Evolutionary conservation across 92 coral and sea anemone genomes (phyloP), one percentile per base, ranked within the genome.

Genomic region (Phenganax stokvisi): DNA sequence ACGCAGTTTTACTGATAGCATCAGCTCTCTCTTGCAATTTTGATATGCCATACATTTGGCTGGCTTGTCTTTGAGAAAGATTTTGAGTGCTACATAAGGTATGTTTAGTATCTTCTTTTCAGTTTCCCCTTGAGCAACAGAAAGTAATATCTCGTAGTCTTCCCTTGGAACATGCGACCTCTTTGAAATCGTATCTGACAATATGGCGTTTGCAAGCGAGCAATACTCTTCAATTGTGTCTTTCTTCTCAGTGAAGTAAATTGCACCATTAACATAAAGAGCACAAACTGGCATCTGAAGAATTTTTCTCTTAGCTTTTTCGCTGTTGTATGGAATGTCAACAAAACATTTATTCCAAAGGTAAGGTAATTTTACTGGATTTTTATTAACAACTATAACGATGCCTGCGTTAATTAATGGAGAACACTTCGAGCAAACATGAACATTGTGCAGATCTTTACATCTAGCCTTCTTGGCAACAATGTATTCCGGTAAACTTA

Each of bases 391-490:
- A 12, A 61, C 67, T 61, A 28, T 37, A 37, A 37, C 4, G 1
- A 3, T 61, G 4, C 27, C 73, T 12, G 53, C n/a, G 2, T 9
- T 54, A 68, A 16, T 28, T 68, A 68, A 68, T 10, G 54, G n/a
- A 30, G 44, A 30, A 68, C 11, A 61, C 28, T 61, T 61, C 25
- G 0, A 6, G 25, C 8, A 61, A 6, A 28, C 25, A 61, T 58
- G 31, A 82, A 86, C 77, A 64, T 70, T 61, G 83, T 87, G 87
- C 57, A 79, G 79, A 54, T 60, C 53, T 76, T 58, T 85, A 82
- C 90, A 84, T 76, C 71, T 75, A 71, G 73, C 84, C 80, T 84
- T 87, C 69, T 76, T 85, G 56, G 91, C 91, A 55, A 85, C 79
- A 80, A 81, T 86, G 78, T 85, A 88, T 76, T 88, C 80, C 51